Conservation (phyloP, 1,140 invertebrate genomes). For the Calycopis cecrops region DNA sequence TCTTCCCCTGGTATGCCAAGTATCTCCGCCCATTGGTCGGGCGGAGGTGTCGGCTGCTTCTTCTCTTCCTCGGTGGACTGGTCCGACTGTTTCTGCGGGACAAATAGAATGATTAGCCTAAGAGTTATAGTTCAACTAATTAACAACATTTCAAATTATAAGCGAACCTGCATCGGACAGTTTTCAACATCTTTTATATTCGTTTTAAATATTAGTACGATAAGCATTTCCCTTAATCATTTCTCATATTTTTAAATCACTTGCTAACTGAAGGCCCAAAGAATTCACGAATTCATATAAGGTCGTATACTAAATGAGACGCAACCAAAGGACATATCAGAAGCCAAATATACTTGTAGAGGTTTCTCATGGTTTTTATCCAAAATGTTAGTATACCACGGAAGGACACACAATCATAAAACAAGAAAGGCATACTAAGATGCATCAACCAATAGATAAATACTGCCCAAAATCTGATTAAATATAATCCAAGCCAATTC, state of each 20-base stretch:
- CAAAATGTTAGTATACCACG: too few species aligned
- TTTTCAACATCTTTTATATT: not conserved
- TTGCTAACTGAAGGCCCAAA: not conserved
- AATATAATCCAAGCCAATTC: too few species aligned
- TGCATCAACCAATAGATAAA: too few species aligned
- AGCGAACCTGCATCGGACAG: conserved; percentile 54
- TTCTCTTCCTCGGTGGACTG: conserved; percentile 42
- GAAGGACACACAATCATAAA: too few species aligned
- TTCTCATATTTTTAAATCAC: conserved; percentile 15
- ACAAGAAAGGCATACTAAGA: too few species aligned
- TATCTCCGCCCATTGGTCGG: conserved; percentile 67
- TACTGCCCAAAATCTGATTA: too few species aligned
- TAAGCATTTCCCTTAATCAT: conserved; percentile 9
- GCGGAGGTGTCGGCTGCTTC: conserved; percentile 59
- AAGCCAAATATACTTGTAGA: too few species aligned
- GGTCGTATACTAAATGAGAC: not conserved
- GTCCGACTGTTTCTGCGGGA: conserved; percentile 46
- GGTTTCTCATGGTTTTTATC: too few species aligned
- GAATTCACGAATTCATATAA: not conserved
- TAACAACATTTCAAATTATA: conserved; percentile 12
- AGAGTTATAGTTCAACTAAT: not conserved
- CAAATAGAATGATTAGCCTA: conserved; percentile 24
- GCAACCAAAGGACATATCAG: too few species aligned
- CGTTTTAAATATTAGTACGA: conserved; percentile 18
- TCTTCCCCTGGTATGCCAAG: conserved; percentile 57